These are phyloP conservation scores for Lamellibrachia columna DNA, from an alignment of 2,888 invertebrate genomes.

Conservation along the genomic window DNA sequence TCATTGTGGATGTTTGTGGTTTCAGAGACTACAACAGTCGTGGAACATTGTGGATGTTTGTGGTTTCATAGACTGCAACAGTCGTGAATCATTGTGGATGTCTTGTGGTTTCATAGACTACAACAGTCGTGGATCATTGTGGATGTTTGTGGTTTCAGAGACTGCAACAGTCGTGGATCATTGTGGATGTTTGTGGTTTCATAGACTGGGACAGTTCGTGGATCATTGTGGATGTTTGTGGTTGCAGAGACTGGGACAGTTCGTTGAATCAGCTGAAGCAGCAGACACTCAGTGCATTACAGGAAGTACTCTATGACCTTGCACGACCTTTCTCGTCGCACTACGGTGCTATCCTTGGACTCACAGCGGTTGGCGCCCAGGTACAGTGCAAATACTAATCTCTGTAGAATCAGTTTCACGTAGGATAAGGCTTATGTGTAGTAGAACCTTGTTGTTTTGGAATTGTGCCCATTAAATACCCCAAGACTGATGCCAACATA, in stretches of 20 bases:
- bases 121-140: constrained; percentile 41
- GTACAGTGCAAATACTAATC: constrained; percentile 40
- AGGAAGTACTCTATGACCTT: constrained; percentile 59
- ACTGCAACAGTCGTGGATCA: background rate
- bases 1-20: background rate
- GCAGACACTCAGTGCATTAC: constrained; percentile 52
- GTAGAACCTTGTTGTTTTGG: too few species aligned
- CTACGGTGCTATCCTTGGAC: constrained; percentile 64
- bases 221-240: constrained; percentile 20
- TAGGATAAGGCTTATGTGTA: too few species aligned
- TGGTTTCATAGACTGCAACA: background rate
- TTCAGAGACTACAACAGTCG: background rate
- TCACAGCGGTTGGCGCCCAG: constrained; percentile 59
- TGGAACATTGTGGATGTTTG: background rate
- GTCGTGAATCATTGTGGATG: background rate
- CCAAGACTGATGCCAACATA: too few species aligned
- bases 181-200: background rate
- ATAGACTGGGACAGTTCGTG: background rate
- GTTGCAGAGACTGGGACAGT: constrained; percentile 59
- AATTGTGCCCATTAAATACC: too few species aligned
- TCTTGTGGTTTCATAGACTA: constrained; percentile 51
- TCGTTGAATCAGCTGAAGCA: constrained; percentile 57
- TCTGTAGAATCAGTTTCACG: background rate
- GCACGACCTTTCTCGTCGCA: constrained; percentile 62
- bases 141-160: background rate